These are phyloP conservation scores for Stenotaenia linearis DNA, from an alignment of 2,888 invertebrate genomes.

Conservation along the genomic window DNA sequence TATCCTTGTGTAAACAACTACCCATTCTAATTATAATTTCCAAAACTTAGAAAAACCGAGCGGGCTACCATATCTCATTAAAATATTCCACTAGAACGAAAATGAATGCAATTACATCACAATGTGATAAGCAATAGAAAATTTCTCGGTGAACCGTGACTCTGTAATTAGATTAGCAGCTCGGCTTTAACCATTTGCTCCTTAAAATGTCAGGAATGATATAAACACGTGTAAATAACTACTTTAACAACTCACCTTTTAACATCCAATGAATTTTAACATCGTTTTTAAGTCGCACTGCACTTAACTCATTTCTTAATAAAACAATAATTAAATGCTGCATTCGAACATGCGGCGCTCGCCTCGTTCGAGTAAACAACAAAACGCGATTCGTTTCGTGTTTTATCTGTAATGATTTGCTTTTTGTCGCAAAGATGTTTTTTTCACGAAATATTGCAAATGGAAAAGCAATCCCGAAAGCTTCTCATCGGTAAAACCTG, in stretches of 20 bases:
- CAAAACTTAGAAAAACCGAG: too few relatives aligned
- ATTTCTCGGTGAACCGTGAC: neutral
- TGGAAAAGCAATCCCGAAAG: neutral
- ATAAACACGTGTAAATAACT: neutral
- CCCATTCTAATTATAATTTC: too few relatives aligned
- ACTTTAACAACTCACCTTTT: neutral
- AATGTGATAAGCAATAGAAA: neutral
- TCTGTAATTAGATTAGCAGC: neutral
- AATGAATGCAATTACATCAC: neutral
- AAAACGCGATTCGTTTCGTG: too few relatives aligned
- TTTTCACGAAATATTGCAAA: neutral
- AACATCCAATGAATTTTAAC: neutral
- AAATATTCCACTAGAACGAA: neutral
- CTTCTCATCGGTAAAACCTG: neutral
- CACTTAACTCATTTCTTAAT: neutral
- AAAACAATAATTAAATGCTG: neutral
- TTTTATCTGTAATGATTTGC: too few relatives aligned
- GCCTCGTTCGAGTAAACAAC: too few relatives aligned
- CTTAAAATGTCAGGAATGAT: neutral
- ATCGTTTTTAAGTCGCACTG: neutral
- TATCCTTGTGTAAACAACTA: too few relatives aligned
- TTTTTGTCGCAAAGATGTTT: too few relatives aligned
- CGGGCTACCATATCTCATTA: too few relatives aligned
- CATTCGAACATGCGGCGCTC: too few relatives aligned
- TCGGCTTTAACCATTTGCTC: neutral